A percentile compares a stretch with the other conserved stretches of the same genome.
Conservation (phyloP, 64 coral and sea anemone genomes). For the Platygyra sinensis region DNA sequence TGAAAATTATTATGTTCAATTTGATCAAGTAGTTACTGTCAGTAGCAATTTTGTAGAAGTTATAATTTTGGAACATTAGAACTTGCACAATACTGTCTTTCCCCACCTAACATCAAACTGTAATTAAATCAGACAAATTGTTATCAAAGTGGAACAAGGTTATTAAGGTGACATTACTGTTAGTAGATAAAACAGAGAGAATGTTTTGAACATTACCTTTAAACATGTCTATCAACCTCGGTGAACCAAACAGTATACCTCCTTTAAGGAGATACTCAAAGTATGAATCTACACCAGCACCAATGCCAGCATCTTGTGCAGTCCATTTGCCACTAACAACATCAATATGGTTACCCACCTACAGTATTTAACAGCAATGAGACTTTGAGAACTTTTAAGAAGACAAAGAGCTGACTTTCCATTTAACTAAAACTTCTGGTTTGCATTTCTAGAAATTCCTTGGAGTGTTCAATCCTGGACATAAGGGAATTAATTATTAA, state of each 20-base stretch:
- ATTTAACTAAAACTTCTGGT: no score
- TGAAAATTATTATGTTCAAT: no score
- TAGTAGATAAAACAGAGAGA: not conserved
- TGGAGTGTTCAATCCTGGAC: no score
- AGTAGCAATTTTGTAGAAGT: no score
- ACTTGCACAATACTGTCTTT: no score
- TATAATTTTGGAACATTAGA: no score
- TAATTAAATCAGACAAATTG: not conserved
- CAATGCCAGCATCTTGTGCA: constrained; percentile 94
- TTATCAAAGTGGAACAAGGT: not conserved
- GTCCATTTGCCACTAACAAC: constrained; percentile 93
- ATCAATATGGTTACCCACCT: constrained; percentile 99
- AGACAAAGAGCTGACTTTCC: no score
- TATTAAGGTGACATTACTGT: not conserved
- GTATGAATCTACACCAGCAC: constrained; percentile 98
- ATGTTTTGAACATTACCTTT: constrained; percentile 63
- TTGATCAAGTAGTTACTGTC: no score
- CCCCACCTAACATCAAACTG: not conserved
- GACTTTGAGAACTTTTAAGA: no score
- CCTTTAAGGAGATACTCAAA: constrained; percentile 98
- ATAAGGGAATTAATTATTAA: no score
- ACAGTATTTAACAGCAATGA: not conserved
- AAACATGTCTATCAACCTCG: constrained; percentile 82
- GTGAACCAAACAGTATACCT: constrained; percentile 88
- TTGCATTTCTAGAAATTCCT: no score